phyloP scores from a whole-genome alignment of 2,888 invertebrate genomes.

The Enoplolaimus lenunculus region DNA sequence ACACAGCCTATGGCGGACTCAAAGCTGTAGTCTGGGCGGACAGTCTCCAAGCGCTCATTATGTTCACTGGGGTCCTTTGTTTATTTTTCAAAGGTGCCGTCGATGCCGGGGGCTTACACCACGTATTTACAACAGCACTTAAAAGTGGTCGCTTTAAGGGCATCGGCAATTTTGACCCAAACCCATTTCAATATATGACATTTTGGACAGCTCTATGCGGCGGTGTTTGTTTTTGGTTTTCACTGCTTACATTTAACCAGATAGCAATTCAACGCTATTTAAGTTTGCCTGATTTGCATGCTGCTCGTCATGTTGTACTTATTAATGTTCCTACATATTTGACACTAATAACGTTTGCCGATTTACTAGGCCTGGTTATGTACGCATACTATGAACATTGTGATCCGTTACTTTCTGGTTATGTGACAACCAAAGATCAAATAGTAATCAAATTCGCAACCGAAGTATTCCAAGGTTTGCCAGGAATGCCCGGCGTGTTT shows the following conservation, averaged over 20 bases:
- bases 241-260: slow-evolving; percentile 20
- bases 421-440: background rate
- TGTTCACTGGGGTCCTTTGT: slow-evolving; percentile 23
- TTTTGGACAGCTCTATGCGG: slow-evolving; percentile 8
- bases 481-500: slow-evolving; percentile 29
- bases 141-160: background rate
- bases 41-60: slow-evolving; percentile 26
- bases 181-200: slow-evolving; percentile 15
- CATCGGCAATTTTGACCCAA: slow-evolving; percentile 13
- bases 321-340: background rate
- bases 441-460: background rate
- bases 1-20: slow-evolving; percentile 29
- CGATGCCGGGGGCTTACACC: background rate
- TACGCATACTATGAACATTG: slow-evolving; percentile 32
- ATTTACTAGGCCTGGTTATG: slow-evolving; percentile 28
- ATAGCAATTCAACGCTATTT: slow-evolving; percentile 22
- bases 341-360: background rate
- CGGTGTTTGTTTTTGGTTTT: slow-evolving; percentile 21
- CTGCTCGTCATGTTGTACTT: background rate
- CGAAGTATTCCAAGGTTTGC: slow-evolving; percentile 29
- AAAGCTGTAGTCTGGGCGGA: slow-evolving; percentile 30
- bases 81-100: slow-evolving; percentile 15
- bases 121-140: background rate
- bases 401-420: slow-evolving; percentile 27
- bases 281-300: background rate